Base-by-base conservation (phyloP, 2,113 vertebrate genomes). In the Ophthalmolycus amberensis region DNA sequence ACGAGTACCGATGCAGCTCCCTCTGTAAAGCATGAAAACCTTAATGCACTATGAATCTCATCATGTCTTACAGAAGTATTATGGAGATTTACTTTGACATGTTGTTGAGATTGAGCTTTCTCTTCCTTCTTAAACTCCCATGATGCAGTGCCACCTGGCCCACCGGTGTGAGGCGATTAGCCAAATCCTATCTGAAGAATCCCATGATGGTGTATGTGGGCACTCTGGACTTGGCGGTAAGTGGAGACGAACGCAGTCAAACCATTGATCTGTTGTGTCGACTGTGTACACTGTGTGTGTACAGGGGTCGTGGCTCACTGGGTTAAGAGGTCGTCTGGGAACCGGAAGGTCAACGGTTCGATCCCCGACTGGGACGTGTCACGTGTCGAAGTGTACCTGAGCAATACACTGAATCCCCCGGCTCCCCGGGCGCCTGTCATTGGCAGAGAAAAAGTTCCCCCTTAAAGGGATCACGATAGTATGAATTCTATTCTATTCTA, bases 171-270 rank as follows among this genome's bases (percentile, higher is more conserved):
- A 96, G 97, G 59, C 95, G 97, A 68, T 90, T 99, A 67, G 89
- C 97, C 22, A 97, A 95, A 71, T 97, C 97, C 9, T 99, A 99
- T 81, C 94, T 99, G 75, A 99, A 97, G 91, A 95, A 97, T 59
- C 97, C 98, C 48, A 97, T 99, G 96, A 98, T 99, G 93, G 97
- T 97, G 0, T 99, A 99, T 63, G 97, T 99, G 63, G 98, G 97
- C n/a, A 98, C 96, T 9, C 92, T 99, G 84, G 97, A 99, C 89
- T 93, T 99, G 87, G 90, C 97, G 25, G 98, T 99, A 93, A 95
- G 97, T 94, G 10, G 34, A 63, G 10, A n/a, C 48, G 0, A 59
- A 76, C 27, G 4, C 18, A 56, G 5, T 48, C 38, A 16, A 27
- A 0, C 70, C 1, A 20, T 58, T 22, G 10, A 32, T 37, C 10